Evolutionary conservation across 2,888 invertebrate species (phyloP), one percentile per base, ranked within the genome.

Genomic region (Zootermopsis nevadensis): DNA sequence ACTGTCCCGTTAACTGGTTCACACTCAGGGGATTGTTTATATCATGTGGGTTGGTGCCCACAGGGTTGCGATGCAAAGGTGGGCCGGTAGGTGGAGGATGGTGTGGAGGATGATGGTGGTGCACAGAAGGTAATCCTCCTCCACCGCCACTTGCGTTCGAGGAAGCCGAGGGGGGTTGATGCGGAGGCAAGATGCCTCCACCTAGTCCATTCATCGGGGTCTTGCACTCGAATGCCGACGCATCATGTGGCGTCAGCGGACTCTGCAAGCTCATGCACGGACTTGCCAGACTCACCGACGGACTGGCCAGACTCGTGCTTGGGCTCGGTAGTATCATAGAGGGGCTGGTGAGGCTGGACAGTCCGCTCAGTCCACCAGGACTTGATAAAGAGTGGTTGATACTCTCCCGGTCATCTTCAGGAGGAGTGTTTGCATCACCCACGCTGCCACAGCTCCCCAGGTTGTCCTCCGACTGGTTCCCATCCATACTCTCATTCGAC

Each of bases 21-120:
- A 97, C 96, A 89, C 96, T 97, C 72, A 97, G 91, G 83, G 97
- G 97, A 91, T 97, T 97, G 91, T 97, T 97, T 86, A 96, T 94
- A 91, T 97, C 97, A 87, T 96, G 94, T 69, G 97, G 97, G 91
- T 97, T 97, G 77, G 97, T 96, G 84, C 97, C 97, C 83, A 97
- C 96, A 69, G 97, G 97, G 89, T 96, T 93, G 86, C 97, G 92
- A 86, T 91, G 91, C 82, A 91, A 91, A 83, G 90, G 87, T 87
- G 90, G 87, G 83, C 87, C 87, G 81, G 89, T 87, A 86, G 89
- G 87, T 89, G 89, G 86, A 88, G 86, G 87, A 88, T 87, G 90
- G 60, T 90, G 90, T 83, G 89, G 90, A 89, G 83, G 91, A 91
- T 72, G 91, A 91, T 33, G 91, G 91, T 86, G 91, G 91, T 76